phyloP scores from a whole-genome alignment of 2,888 invertebrate genomes.

The Sinohyriopsis cumingii region DNA sequence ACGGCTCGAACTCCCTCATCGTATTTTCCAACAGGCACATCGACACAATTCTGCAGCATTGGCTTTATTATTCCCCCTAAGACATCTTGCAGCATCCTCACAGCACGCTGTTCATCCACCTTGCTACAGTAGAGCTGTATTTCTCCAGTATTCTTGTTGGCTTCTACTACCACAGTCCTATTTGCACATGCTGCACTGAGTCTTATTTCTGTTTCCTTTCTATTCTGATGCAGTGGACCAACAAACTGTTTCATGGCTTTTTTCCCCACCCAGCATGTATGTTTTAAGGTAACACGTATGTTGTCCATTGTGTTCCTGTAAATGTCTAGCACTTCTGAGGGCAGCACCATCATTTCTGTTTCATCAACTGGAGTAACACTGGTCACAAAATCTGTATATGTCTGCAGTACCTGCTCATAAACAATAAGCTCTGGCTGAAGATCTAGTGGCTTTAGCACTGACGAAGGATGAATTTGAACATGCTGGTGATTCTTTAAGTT shows the following conservation, averaged over 20 bases:
- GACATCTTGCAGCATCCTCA: slow-evolving; percentile 4
- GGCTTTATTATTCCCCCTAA: slow-evolving; percentile 16
- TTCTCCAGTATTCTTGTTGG: slow-evolving; percentile 42
- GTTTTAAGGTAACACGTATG: slow-evolving; percentile 31
- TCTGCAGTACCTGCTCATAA: slow-evolving; percentile 54
- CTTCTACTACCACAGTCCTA: slow-evolving; percentile 45
- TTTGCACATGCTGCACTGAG: slow-evolving; percentile 21
- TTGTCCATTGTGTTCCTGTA: slow-evolving; percentile 33
- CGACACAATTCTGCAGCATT: slow-evolving; percentile 25
- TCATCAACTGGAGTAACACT: slow-evolving; percentile 56
- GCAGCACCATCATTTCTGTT: not conserved
- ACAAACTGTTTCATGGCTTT: slow-evolving; percentile 45
- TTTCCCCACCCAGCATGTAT: slow-evolving; percentile 42
- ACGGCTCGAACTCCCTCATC: slow-evolving; percentile 37
- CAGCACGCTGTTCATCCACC: slow-evolving; percentile 13
- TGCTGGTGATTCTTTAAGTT: slow-evolving; percentile 36
- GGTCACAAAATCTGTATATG: slow-evolving; percentile 55
- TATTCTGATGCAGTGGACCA: slow-evolving; percentile 46
- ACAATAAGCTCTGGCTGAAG: slow-evolving; percentile 59
- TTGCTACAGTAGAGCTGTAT: slow-evolving; percentile 41
- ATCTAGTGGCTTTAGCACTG: slow-evolving; percentile 47
- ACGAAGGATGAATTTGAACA: slow-evolving; percentile 62
- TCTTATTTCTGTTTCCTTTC: slow-evolving; percentile 41
- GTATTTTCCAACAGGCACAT: slow-evolving; percentile 28
- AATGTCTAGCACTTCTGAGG: slow-evolving; percentile 34